A percentile compares a stretch with the other conserved stretches of the same genome.
Evolutionary conservation across 2,113 vertebrate genomes (phyloP).

Genomic region (Ochotona curzoniae): DNA sequence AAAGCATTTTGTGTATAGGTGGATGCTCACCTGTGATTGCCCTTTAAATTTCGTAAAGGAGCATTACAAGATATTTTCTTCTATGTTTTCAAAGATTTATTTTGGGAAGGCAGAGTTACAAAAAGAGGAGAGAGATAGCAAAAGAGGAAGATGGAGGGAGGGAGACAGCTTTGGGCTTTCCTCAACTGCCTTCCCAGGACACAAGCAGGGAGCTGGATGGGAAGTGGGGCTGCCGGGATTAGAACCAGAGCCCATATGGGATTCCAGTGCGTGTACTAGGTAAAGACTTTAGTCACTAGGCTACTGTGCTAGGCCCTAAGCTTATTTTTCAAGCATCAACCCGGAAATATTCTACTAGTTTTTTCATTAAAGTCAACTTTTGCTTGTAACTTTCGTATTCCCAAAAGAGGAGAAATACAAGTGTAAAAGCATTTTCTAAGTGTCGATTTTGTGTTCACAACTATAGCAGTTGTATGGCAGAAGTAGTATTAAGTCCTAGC

Average conservation of each 20-base stretch:
- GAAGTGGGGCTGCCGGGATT: no score
- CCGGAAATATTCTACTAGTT: slow-evolving; percentile 7
- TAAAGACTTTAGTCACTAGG: no score
- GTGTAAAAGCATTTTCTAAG: slow-evolving; percentile 22
- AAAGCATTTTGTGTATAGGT: neutral
- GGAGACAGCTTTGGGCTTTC: no score
- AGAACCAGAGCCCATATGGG: no score
- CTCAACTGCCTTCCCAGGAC: no score
- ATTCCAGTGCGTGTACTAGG: no score
- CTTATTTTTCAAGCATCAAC: no score
- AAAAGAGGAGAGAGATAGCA: no score
- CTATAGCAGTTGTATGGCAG: neutral
- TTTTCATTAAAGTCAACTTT: slow-evolving; percentile 37
- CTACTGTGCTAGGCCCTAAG: no score
- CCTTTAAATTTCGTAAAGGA: slow-evolving; percentile 4
- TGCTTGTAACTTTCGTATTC: neutral
- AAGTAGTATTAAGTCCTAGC: neutral
- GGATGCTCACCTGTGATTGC: neutral
- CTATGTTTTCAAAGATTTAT: neutral
- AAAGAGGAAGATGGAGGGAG: no score
- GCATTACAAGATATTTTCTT: neutral
- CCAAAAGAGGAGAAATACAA: neutral
- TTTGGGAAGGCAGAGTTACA: neutral
- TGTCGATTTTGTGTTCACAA: slow-evolving; percentile 49
- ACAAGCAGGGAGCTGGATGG: no score